Percentiles rank a stretch among this genome's conserved stretches.
Conservation (phyloP, 2,888 invertebrate genomes). For the Cistogaster globosa region DNA sequence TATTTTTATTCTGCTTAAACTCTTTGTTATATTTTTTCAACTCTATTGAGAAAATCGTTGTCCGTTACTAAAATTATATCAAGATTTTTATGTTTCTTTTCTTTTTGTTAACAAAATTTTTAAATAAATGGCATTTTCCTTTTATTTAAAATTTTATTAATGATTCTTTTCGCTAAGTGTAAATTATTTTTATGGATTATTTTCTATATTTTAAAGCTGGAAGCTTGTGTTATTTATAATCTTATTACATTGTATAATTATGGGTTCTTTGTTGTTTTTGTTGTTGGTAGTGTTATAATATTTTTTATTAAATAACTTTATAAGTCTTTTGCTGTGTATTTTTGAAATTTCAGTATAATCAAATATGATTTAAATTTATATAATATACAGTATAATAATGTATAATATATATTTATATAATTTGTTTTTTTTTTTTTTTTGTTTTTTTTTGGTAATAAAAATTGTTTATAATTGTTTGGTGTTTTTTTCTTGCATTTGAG, state of each 20-base stretch:
- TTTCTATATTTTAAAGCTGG: conserved; percentile 57
- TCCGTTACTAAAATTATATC: conserved; percentile 1
- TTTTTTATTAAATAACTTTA: conserved; percentile 51
- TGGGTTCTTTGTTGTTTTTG: conserved; percentile 20
- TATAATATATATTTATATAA: conserved; percentile 37
- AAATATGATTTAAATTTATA: conserved; percentile 58
- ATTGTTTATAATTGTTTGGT: conserved; percentile 63
- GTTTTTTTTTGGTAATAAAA: conserved; percentile 47
- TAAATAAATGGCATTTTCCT: conserved; percentile 19
- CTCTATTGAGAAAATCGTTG: conserved; percentile 63
- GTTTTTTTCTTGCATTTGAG: conserved; percentile 57
- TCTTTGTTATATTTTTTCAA: conserved; percentile 54
- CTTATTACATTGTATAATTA: conserved; percentile 19
- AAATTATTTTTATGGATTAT: conserved; percentile 34
- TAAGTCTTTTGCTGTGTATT: conserved; percentile 63
- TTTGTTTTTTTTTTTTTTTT: too few species aligned
- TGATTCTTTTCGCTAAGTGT: conserved; percentile 31
- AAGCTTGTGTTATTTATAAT: conserved; percentile 58
- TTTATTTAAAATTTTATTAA: conserved; percentile 35
- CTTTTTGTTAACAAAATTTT: conserved; percentile 27
- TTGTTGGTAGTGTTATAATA: conserved; percentile 37
- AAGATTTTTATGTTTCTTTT: conserved; percentile 3
- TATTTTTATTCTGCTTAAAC: conserved; percentile 42
- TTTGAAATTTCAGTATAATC: conserved; percentile 57
- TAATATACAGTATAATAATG: conserved; percentile 61